Base-by-base conservation (phyloP, 1,140 invertebrate genomes). In the Onthophagus taurus region DNA sequence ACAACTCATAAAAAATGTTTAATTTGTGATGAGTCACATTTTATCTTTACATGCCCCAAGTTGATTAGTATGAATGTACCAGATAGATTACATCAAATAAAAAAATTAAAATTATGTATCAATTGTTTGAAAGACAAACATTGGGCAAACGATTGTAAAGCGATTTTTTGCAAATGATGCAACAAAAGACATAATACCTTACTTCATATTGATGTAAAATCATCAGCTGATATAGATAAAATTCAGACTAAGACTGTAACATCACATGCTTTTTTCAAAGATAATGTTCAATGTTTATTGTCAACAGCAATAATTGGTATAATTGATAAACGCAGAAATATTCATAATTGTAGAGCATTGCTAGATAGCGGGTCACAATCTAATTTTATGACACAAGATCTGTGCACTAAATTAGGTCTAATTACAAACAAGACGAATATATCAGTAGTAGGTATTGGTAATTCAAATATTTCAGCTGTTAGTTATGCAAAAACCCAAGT, bases 331-430 rank as follows among this genome's bases (percentile, higher is more conserved):
- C 18, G 11, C n/a, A 21, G 16, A 23, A 35, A 44, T 4, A 29
- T 18, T 17, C 42, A 44, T 36, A 37, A 12, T 16, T 47, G 44
- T 16, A 44, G 49, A n/a, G 49, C 44, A 3, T 26, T 54, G 3
- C 42, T 56, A 9, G 54, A 56, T 23, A 45, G 14, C 16, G 52
- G 54, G 7, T 54, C 52, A 21, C 54, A 56, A 34, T 52, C 49
- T 7, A 54, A 49, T 16, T 47, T 47, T 9, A 60, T 61, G 1
- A 60, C 63, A 1, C 61, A 67, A 47, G n/a, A 35, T 3, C n/a
- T 35, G 4, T 35, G 42, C 16, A 35, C 34, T 18, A 31, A 35
- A 18, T 20, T 43, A 11, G 7, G 17, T 4, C 34, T 43, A 20
- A 13, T 7, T 5, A 34, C 18, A 33, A 23, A 42, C 31, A 8